phyloP scores from a whole-genome alignment of 2,797 vertebrate species.

The Bryconaethiops microstoma region DNA sequence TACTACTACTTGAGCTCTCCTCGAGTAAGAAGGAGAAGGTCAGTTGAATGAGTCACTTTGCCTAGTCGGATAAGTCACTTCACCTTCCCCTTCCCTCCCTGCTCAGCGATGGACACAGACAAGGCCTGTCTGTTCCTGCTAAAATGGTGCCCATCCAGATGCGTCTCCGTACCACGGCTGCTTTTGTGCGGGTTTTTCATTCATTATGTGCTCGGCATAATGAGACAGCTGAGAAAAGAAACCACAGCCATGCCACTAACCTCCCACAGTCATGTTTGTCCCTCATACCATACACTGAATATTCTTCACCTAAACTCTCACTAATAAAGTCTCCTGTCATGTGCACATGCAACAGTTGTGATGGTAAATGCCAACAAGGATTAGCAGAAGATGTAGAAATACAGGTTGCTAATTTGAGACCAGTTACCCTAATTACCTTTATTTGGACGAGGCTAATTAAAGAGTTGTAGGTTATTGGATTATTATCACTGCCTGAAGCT shows the following conservation, averaged over 20 bases:
- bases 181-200: conserved; percentile 29
- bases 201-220: conserved; percentile 24
- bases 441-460: not conserved
- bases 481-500: not conserved
- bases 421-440: not conserved
- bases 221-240: not conserved
- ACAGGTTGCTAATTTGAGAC: not conserved
- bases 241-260: conserved; percentile 22
- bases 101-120: conserved; percentile 30
- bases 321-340: not conserved
- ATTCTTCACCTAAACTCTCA: not conserved
- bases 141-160: not conserved
- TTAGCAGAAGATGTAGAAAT: not conserved
- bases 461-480: not conserved
- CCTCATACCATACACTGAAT: conserved; percentile 7
- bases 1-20: conserved; percentile 80
- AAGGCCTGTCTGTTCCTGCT: conserved; percentile 6
- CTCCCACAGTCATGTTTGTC: conserved; percentile 5
- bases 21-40: conserved; percentile 80
- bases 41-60: conserved; percentile 63
- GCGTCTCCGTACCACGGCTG: conserved; percentile 35
- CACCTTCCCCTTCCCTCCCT: conserved; percentile 29
- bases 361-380: not conserved
- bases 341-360: not conserved
- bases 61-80: not conserved